Percentiles rank a stretch among this genome's conserved stretches.
These are phyloP conservation scores for Heptranchias perlo DNA, from an alignment of 2,113 vertebrate genomes.

Conservation along the genomic window DNA sequence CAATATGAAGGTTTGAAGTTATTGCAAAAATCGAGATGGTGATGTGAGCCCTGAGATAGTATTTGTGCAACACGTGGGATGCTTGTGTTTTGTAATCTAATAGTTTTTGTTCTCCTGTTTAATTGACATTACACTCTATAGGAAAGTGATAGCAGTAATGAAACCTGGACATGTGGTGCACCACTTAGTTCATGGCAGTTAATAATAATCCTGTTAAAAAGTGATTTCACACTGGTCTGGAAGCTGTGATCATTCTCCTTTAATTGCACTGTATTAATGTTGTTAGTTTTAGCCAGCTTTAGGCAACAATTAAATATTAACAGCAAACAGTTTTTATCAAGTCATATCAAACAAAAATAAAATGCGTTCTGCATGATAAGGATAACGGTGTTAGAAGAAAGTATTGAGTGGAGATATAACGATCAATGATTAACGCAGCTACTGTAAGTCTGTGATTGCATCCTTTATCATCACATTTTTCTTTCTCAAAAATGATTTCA, in stretches of 20 bases:
- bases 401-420: not conserved
- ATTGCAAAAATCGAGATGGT: not conserved
- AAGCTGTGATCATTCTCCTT: not conserved
- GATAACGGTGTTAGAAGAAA: not conserved
- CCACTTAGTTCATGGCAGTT: slow-evolving; percentile 19
- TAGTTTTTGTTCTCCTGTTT: slow-evolving; percentile 9
- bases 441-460: not conserved
- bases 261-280: slow-evolving; percentile 1
- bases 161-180: slow-evolving; percentile 26
- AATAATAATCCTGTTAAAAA: slow-evolving; percentile 29
- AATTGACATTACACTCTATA: not conserved
- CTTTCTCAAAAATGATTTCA: slow-evolving; percentile 2
- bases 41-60: not conserved
- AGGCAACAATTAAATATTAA: slow-evolving; percentile 35
- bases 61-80: not conserved
- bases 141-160: slow-evolving; percentile 25
- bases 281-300: not conserved
- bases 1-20: not conserved
- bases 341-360: slow-evolving; percentile 32
- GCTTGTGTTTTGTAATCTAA: not conserved
- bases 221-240: slow-evolving; percentile 23
- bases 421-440: not conserved
- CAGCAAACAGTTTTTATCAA: slow-evolving; percentile 22
- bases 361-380: not conserved
- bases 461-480: slow-evolving; percentile 13